Percentiles rank a stretch among this genome's conserved stretches.
phyloP scores from a whole-genome alignment of 2,113 vertebrate genomes.

The Cervus canadensis region DNA sequence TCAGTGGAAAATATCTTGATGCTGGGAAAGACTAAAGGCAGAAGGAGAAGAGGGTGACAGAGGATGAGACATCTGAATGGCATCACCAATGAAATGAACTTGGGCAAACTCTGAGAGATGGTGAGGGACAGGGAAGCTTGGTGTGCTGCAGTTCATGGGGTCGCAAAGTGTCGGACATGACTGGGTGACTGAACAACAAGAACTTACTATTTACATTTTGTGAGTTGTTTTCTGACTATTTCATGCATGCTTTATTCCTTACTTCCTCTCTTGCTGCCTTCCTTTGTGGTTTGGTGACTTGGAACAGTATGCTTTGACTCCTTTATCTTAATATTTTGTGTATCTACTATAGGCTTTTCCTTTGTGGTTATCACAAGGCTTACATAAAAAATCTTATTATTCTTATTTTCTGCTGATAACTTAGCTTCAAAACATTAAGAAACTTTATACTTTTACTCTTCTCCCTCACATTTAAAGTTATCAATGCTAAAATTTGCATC shows the following conservation, averaged over 20 bases:
- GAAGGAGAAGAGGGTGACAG: background rate
- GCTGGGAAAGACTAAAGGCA: background rate
- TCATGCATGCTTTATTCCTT: background rate
- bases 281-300: background rate
- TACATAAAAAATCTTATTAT: background rate
- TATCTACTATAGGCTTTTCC: background rate
- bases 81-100: background rate
- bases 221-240: background rate
- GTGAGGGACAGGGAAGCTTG: background rate
- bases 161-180: accelerated
- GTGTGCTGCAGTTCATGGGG: background rate
- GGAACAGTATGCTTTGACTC: background rate
- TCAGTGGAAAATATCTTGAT: background rate
- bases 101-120: background rate
- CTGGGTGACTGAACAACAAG: background rate
- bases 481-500: background rate
- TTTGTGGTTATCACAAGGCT: background rate
- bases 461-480: background rate
- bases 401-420: background rate
- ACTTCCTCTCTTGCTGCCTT: background rate
- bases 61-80: background rate
- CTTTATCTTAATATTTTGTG: background rate
- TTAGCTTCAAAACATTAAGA: background rate
- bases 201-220: background rate
- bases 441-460: background rate